Conservation (phyloP, 2,797 vertebrate genomes). For the Gymnothorax javanicus region DNA sequence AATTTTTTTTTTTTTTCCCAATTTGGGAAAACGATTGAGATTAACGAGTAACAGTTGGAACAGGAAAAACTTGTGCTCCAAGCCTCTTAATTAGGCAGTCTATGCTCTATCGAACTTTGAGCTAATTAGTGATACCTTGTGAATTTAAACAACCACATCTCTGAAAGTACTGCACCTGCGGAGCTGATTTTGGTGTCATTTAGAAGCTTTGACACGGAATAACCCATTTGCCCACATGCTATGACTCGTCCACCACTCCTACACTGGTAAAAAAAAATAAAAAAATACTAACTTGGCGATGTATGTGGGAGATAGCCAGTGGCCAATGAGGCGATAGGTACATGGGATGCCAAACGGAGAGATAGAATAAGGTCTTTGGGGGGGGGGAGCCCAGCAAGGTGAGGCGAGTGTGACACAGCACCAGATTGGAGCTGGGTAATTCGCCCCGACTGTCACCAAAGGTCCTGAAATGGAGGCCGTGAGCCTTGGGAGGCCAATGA, state of each 20-base stretch:
- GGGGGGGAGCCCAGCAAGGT: neutral
- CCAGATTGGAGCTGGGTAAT: neutral
- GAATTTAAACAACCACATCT: too few relatives aligned
- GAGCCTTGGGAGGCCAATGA: neutral
- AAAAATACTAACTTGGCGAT: neutral
- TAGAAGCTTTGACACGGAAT: too few relatives aligned
- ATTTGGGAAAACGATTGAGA: too few relatives aligned
- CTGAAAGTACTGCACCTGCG: too few relatives aligned
- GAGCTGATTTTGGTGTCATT: too few relatives aligned
- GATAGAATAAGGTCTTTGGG: neutral
- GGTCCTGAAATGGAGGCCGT: neutral
- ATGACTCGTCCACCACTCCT: neutral
- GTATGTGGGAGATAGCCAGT: neutral
- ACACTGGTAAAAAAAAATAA: neutral
- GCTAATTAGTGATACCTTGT: too few relatives aligned
- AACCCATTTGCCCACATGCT: neutral
- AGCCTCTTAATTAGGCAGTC: too few relatives aligned
- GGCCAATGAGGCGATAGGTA: neutral
- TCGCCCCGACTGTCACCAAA: neutral
- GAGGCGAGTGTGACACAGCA: neutral
- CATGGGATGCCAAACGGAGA: neutral
- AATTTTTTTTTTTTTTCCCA: too few relatives aligned
- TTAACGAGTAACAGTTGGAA: too few relatives aligned
- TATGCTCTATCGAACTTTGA: too few relatives aligned
- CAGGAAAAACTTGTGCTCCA: too few relatives aligned